Conservation (phyloP, 2,797 vertebrate genomes). For the Philypnodon macrostomus region DNA sequence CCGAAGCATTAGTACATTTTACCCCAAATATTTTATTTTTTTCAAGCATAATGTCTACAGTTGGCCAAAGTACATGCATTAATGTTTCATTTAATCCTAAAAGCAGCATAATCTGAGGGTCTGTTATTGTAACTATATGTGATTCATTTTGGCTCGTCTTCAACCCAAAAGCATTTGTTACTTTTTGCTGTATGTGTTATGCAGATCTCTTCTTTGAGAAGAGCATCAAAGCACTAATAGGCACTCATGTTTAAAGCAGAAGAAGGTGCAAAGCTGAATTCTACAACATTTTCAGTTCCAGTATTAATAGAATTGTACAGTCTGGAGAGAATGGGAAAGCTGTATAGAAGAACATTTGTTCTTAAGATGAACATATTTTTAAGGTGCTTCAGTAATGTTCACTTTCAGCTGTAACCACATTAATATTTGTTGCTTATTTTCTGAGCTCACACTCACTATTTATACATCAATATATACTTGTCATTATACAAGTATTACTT, state of each 20-base stretch:
- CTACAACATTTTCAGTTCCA: slow-evolving; percentile 2
- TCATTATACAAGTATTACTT: too few relatives aligned
- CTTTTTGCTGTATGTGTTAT: slow-evolving; percentile 46
- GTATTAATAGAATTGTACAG: slow-evolving; percentile 3
- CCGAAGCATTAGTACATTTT: slow-evolving; percentile 35
- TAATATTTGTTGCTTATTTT: slow-evolving; percentile 43
- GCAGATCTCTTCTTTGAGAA: slow-evolving; percentile 43
- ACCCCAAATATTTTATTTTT: slow-evolving; percentile 37
- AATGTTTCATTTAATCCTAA: slow-evolving; percentile 62
- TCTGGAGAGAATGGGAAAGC: slow-evolving; percentile 2
- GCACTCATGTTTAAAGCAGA: slow-evolving; percentile 74
- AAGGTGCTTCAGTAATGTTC: slow-evolving; percentile 26
- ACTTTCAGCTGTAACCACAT: slow-evolving; percentile 46
- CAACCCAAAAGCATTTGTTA: slow-evolving; percentile 57
- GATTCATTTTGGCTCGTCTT: slow-evolving; percentile 68
- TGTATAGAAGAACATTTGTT: background rate
- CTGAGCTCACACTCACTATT: too few relatives aligned
- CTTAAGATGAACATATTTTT: background rate
- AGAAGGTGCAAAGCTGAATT: too few relatives aligned
- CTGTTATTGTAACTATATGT: slow-evolving; percentile 38
- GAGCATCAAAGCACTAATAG: slow-evolving; percentile 67
- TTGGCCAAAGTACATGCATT: slow-evolving; percentile 67
- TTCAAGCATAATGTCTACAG: slow-evolving; percentile 59
- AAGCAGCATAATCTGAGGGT: slow-evolving; percentile 66
- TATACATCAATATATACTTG: too few relatives aligned